Percentiles rank a stretch among this genome's conserved stretches.
phyloP scores from a whole-genome alignment of 92 coral and sea anemone species.

The Phenganax subtilis region DNA sequence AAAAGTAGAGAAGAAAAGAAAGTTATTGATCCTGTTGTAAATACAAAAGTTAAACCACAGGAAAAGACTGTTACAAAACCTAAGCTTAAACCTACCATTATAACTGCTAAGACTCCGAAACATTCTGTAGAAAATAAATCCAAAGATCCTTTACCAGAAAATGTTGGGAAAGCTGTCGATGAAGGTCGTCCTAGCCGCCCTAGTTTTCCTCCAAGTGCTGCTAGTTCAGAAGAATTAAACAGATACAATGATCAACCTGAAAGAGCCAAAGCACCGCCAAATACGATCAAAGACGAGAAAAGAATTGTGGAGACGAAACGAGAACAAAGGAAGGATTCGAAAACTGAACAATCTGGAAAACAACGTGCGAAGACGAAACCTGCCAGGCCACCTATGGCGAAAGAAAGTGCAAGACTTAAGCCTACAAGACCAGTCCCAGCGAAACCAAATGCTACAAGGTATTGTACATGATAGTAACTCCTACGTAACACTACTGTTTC shows the following conservation, averaged over 20 bases:
- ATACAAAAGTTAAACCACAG: slow-evolving; percentile 6
- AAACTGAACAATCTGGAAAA: slow-evolving; percentile 11
- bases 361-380: slow-evolving; percentile 50
- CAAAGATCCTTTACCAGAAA: slow-evolving; percentile 11
- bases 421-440: slow-evolving; percentile 58
- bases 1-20: slow-evolving; percentile 7
- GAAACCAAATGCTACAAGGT: slow-evolving; percentile 27
- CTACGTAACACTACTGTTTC: neutral
- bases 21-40: slow-evolving; percentile 17
- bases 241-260: slow-evolving; percentile 1
- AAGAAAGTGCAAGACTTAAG: slow-evolving; percentile 48
- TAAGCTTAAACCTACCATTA: slow-evolving; percentile 48
- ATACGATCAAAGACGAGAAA: slow-evolving; percentile 14
- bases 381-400: slow-evolving; percentile 56
- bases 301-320: slow-evolving; percentile 24
- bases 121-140: neutral
- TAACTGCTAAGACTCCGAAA: slow-evolving; percentile 47
- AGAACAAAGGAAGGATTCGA: slow-evolving; percentile 24
- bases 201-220: slow-evolving; percentile 14
- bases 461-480: neutral
- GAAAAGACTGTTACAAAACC: slow-evolving; percentile 35
- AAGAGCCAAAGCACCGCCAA: slow-evolving; percentile 31
- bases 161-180: neutral
- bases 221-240: neutral
- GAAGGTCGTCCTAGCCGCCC: slow-evolving; percentile 28